Evolutionary conservation across 2,113 vertebrate species (phyloP).

Genomic region (Ochotona princeps): DNA sequence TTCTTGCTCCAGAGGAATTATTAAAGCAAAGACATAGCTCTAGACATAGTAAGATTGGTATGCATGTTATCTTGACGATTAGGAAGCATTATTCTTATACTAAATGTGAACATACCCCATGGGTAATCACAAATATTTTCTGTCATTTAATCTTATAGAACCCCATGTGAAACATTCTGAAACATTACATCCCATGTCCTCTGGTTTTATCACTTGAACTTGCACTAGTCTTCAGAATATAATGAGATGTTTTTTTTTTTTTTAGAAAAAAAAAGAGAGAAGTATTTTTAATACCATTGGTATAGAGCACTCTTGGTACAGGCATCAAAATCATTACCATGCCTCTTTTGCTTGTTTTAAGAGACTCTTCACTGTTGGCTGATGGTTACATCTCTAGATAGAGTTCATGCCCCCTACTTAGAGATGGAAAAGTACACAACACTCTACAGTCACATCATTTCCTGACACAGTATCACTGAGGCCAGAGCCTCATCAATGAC

Average conservation of each 20-base stretch:
- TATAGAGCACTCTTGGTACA: constrained; percentile 3
- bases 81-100: neutral
- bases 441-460: constrained; percentile 16
- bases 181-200: neutral
- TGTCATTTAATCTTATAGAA: neutral
- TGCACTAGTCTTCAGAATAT: constrained; percentile 1
- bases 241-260: constrained; percentile 18
- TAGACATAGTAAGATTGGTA: too few relatives aligned
- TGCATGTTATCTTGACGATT: neutral
- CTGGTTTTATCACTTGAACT: constrained; percentile 23
- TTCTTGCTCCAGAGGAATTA: constrained; percentile 49
- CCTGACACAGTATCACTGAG: neutral
- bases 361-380: constrained; percentile 48
- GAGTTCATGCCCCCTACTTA: neutral
- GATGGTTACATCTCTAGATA: constrained; percentile 49
- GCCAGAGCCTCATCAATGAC: neutral
- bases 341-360: constrained; percentile 43
- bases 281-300: neutral
- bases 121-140: neutral
- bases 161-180: neutral
- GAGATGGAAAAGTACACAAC: neutral
- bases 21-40: neutral
- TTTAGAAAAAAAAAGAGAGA: neutral
- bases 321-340: constrained; percentile 41
- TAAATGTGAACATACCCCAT: neutral